Percentiles rank a stretch among this genome's conserved stretches.
These are phyloP conservation scores for Ptychadena robeensis DNA, from an alignment of 2,797 vertebrate species.

Conservation along the genomic window DNA sequence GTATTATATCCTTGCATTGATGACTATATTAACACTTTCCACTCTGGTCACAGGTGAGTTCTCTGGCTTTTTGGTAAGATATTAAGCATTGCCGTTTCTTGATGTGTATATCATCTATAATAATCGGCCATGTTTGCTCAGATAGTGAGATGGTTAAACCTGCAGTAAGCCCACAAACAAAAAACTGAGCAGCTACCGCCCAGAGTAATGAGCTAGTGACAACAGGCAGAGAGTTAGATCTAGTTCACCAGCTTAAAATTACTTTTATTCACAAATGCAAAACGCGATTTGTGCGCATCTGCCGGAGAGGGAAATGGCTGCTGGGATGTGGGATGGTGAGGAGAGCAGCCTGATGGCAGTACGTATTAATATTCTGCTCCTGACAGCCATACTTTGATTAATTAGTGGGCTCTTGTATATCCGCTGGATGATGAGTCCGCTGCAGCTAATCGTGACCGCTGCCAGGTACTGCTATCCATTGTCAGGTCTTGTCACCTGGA, in stretches of 20 bases:
- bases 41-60: not conserved
- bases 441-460: constrained; percentile 7
- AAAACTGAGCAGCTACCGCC: not conserved
- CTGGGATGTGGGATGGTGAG: not conserved
- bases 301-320: constrained; percentile 28
- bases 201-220: constrained; percentile 17
- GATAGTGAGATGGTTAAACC: not conserved
- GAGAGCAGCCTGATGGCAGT: not conserved
- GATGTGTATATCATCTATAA: not conserved
- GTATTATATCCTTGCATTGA: not conserved
- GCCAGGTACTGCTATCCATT: not conserved
- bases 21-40: not conserved
- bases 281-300: constrained; percentile 13
- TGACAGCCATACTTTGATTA: constrained; percentile 31
- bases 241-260: constrained; percentile 47
- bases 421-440: constrained; percentile 1
- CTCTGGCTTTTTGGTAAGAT: not conserved
- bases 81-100: not conserved
- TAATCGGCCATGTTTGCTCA: not conserved
- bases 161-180: not conserved
- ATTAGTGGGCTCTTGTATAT: constrained; percentile 23
- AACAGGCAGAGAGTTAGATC: not conserved
- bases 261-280: constrained; percentile 52
- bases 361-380: constrained; percentile 28
- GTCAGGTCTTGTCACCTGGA: not conserved